A percentile compares a stretch with the other conserved stretches of the same genome.
Evolutionary conservation across 1,140 invertebrate species (phyloP).

Genomic region (Drosophila nannoptera): DNA sequence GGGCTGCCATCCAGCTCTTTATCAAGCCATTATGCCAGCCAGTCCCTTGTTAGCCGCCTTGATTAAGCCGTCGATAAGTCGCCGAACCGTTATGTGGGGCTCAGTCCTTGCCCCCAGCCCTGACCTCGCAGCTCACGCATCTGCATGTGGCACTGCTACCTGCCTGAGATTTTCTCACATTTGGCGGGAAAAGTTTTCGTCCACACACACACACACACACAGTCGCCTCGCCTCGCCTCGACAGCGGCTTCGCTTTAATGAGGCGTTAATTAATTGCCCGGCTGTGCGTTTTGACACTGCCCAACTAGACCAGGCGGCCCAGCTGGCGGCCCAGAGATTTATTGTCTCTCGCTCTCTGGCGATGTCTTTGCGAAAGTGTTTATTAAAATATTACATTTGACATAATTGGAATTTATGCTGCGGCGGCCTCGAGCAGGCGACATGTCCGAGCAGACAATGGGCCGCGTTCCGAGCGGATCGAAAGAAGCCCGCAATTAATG

Average conservation of each 20-base stretch:
- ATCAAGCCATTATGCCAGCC: slow-evolving; percentile 72
- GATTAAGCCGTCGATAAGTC: slow-evolving; percentile 72
- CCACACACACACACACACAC: not conserved
- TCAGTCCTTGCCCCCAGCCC: not conserved
- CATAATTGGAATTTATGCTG: slow-evolving; percentile 78
- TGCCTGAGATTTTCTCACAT: slow-evolving; percentile 62
- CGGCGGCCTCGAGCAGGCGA: slow-evolving; percentile 8
- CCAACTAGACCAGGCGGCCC: slow-evolving; percentile 20
- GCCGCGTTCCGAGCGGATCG: not conserved
- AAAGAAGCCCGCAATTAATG: too few species aligned
- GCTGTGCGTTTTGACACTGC: slow-evolving; percentile 64
- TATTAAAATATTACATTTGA: slow-evolving; percentile 79
- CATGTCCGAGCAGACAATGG: slow-evolving; percentile 13
- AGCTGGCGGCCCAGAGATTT: slow-evolving; percentile 54
- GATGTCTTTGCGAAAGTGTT: slow-evolving; percentile 70
- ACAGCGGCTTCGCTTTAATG: slow-evolving; percentile 68
- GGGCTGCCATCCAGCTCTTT: slow-evolving; percentile 57
- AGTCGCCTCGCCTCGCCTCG: too few species aligned
- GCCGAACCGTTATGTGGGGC: slow-evolving; percentile 22
- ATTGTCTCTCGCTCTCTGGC: slow-evolving; percentile 49
- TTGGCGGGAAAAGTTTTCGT: slow-evolving; percentile 49
- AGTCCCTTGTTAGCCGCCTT: slow-evolving; percentile 32
- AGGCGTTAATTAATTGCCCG: slow-evolving; percentile 78
- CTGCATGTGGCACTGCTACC: slow-evolving; percentile 16
- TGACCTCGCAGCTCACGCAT: not conserved